Conservation (phyloP, 1,140 invertebrate genomes). For the Ericerus pela region DNA sequence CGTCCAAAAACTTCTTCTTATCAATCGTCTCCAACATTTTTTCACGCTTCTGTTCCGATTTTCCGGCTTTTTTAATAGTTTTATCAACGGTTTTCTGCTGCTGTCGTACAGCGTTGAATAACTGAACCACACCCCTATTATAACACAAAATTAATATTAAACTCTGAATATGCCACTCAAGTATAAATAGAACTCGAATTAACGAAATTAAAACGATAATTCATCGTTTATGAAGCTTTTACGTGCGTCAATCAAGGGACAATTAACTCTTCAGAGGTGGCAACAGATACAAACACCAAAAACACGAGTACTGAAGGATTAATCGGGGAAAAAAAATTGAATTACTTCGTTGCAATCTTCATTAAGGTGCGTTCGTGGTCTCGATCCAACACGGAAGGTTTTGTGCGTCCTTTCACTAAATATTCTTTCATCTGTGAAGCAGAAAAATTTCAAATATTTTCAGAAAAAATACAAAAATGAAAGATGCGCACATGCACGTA, state of each 20-base stretch:
- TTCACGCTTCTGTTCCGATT: constrained; percentile 63
- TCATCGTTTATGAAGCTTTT: too few relatives aligned
- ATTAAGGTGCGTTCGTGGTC: constrained; percentile 55
- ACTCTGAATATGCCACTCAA: too few relatives aligned
- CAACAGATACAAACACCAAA: background rate
- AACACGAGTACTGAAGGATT: background rate
- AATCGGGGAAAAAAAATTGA: constrained; percentile 8
- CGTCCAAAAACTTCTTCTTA: constrained; percentile 65
- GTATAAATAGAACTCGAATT: too few relatives aligned
- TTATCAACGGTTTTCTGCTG: constrained; percentile 65
- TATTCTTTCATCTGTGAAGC: constrained; percentile 42
- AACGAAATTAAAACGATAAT: too few relatives aligned
- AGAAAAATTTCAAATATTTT: too few relatives aligned
- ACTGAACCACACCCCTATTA: constrained; percentile 69
- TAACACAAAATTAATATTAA: too few relatives aligned
- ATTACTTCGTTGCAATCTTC: constrained; percentile 63
- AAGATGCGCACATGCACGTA: too few relatives aligned
- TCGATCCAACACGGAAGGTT: constrained; percentile 54
- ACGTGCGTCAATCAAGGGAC: too few relatives aligned
- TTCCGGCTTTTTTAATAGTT: constrained; percentile 53
- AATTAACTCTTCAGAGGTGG: too few relatives aligned
- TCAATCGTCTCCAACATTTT: constrained; percentile 67
- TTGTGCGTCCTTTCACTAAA: constrained; percentile 48
- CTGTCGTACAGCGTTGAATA: constrained; percentile 77
- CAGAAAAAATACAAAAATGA: too few relatives aligned